Evolutionary conservation across 2,113 vertebrate genomes (phyloP), one percentile per base, ranked within the genome.

Genomic region (Anthoscopus minutus): DNA sequence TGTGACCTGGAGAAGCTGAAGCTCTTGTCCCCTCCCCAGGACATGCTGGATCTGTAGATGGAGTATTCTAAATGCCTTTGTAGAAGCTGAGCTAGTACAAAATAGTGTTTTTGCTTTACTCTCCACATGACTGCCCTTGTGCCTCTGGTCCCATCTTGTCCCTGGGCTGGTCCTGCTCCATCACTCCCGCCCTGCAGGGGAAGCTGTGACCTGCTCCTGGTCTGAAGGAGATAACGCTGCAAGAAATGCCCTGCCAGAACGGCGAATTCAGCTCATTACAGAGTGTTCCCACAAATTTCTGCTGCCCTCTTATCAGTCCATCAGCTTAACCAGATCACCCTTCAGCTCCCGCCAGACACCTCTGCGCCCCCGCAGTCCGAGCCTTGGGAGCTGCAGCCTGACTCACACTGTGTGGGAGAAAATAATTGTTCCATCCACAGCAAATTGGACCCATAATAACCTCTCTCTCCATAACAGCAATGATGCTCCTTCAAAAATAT

Each of bases 351-450:
- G 3, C 10, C 89, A 62, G 78, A 23, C 62, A 37, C 58, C 2
- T 6, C 62, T 33, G 35, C 2, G 10, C 66, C 73, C 35, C 67
- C 0, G 7, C 80, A 19, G 79, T 3, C 10, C 12, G 24, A 30
- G 86, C 58, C 71, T 51, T 3, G 47, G 88, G 80, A 56, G 54
- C 95, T 45, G 94, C 88, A 90, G 94, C 88, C 88, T 96, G 96
- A 95, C 80, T 96, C 96, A 96, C 62, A 4, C 81, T 69, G 92
- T 23, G 96, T 84, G 89, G 95, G 96, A 96, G 91, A 86, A 66
- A 64, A 51, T 51, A 47, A 81, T 93, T 87, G 89, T 76, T 95
- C 56, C 76, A 88, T 71, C 90, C 70, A 5, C 21, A 5, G 86
- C 80, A 92, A 90, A 94, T 57, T 24, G 91, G 86, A 31, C 77